Percentiles rank a stretch among this genome's conserved stretches.
Conservation (phyloP, 2,888 invertebrate genomes). For the Patella depressa region DNA sequence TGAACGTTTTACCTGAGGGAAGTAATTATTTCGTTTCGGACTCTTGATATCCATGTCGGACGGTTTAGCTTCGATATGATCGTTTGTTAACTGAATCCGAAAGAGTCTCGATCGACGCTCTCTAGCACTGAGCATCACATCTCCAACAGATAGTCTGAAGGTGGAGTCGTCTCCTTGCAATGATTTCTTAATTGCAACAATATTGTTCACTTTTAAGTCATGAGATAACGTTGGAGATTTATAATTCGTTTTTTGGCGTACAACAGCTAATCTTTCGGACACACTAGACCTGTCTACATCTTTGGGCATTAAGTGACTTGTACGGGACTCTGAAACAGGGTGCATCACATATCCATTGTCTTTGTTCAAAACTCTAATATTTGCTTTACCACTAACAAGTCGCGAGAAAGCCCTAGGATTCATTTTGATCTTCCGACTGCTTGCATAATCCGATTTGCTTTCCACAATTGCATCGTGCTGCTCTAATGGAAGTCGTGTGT, state of each 20-base stretch:
- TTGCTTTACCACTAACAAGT: conserved; percentile 42
- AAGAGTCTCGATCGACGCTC: conserved; percentile 51
- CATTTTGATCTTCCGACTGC: conserved; percentile 40
- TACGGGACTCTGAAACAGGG: conserved; percentile 38
- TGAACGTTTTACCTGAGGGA: background rate
- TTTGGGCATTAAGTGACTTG: conserved; percentile 31
- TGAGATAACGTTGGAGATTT: conserved; percentile 49
- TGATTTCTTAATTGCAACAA: conserved; percentile 55
- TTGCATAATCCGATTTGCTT: conserved; percentile 13
- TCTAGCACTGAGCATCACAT: conserved; percentile 51
- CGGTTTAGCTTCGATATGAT: conserved; percentile 21
- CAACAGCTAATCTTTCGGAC: conserved; percentile 53
- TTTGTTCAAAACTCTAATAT: conserved; percentile 47
- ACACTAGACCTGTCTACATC: conserved; percentile 29
- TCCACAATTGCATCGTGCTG: conserved; percentile 22
- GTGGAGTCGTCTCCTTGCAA: conserved; percentile 48
- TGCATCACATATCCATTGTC: conserved; percentile 47
- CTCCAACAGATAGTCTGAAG: conserved; percentile 46
- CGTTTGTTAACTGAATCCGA: conserved; percentile 41
- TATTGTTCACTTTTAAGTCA: conserved; percentile 56
- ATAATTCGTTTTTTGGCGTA: conserved; percentile 45
- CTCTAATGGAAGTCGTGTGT: background rate
- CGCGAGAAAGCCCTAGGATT: conserved; percentile 47
- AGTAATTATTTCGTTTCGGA: conserved; percentile 17
- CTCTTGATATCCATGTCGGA: conserved; percentile 26